These are phyloP conservation scores for Montifringilla adamsi DNA, from an alignment of 2,113 vertebrate species.

Conservation along the genomic window DNA sequence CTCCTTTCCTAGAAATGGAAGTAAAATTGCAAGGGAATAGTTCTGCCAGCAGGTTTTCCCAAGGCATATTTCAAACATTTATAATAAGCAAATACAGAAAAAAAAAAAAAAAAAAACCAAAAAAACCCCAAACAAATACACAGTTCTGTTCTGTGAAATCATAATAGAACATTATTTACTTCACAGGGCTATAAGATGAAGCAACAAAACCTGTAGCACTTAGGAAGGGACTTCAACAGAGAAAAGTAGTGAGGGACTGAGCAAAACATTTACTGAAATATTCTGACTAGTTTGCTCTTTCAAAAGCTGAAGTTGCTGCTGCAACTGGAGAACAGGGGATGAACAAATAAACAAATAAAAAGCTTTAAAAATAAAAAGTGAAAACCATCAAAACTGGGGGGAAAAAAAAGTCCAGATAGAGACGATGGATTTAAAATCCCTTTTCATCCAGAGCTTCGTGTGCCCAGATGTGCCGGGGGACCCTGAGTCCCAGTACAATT, in stretches of 20 bases:
- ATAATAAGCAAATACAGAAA: not conserved
- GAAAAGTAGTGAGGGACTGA: not conserved
- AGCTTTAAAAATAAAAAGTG: not conserved
- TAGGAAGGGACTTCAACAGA: not conserved
- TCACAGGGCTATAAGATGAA: not conserved
- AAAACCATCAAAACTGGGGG: not conserved
- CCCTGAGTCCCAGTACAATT: not conserved
- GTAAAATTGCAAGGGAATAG: not conserved
- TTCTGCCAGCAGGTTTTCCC: not conserved
- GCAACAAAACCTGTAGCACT: not conserved
- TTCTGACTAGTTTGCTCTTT: not conserved
- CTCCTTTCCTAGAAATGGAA: not conserved
- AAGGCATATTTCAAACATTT: not conserved
- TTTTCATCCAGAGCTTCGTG: not conserved
- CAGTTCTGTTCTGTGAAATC: not conserved
- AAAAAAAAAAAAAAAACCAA: not conserved
- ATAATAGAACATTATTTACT: not conserved
- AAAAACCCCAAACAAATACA: not conserved
- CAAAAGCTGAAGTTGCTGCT: not conserved
- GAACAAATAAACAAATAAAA: not conserved
- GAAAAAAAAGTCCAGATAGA: not conserved
- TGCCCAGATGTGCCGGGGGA: not conserved
- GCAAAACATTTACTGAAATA: not conserved
- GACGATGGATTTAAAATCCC: rapidly evolving
- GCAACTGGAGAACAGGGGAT: not conserved